A percentile compares a stretch with the other conserved stretches of the same genome.
Evolutionary conservation across 2,888 invertebrate genomes (phyloP).

Genomic region (Mythimna loreyi): DNA sequence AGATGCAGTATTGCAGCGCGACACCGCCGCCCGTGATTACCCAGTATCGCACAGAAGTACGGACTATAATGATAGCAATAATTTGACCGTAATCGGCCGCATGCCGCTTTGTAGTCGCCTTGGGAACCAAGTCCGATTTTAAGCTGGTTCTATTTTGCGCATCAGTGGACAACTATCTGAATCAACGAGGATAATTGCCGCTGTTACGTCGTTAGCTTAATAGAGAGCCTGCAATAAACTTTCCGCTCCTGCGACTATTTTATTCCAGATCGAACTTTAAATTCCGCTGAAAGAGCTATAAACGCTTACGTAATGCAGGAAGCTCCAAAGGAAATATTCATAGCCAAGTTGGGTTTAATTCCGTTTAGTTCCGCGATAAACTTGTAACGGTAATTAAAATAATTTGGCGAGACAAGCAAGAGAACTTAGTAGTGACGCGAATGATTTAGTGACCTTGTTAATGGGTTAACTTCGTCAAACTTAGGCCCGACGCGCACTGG

Average conservation of each 20-base stretch:
- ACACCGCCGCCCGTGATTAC: constrained; percentile 80
- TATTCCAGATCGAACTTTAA: constrained; percentile 56
- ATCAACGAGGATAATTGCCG: constrained; percentile 84
- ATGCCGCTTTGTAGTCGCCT: constrained; percentile 87
- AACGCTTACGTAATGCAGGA: constrained; percentile 39
- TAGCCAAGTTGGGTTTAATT: constrained; percentile 57
- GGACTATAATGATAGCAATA: constrained; percentile 88
- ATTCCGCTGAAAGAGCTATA: constrained; percentile 40
- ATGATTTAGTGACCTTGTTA: constrained; percentile 87
- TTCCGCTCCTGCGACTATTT: constrained; percentile 51
- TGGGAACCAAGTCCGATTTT: constrained; percentile 87
- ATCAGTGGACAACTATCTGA: constrained; percentile 86
- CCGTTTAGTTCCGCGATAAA: constrained; percentile 68
- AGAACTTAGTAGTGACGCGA: constrained; percentile 79
- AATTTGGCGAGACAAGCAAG: constrained; percentile 78
- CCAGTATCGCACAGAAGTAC: constrained; percentile 76
- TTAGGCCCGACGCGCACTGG: constrained; percentile 72
- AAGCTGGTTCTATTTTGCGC: constrained; percentile 86
- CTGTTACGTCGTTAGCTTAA: constrained; percentile 76
- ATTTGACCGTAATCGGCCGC: constrained; percentile 89
- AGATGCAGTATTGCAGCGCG: constrained; percentile 77
- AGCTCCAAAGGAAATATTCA: constrained; percentile 57
- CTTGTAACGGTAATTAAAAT: constrained; percentile 81
- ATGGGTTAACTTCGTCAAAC: constrained; percentile 85
- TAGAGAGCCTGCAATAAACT: constrained; percentile 70